Percentiles rank a stretch among this genome's conserved stretches.
These are phyloP conservation scores for Babylonia areolata DNA, from an alignment of 1,140 invertebrate species.

Conservation along the genomic window DNA sequence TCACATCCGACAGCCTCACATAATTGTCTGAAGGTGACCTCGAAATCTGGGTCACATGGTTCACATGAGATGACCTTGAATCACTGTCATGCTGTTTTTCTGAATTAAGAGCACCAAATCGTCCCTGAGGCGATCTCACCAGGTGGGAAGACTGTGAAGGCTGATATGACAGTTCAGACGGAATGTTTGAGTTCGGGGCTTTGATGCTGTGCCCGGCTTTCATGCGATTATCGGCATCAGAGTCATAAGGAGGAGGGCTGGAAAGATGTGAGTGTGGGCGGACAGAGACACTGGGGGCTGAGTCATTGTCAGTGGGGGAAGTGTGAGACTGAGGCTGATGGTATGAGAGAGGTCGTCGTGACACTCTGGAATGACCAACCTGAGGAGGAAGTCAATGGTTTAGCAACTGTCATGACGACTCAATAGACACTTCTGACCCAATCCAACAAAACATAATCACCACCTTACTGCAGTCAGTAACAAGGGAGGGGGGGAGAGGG, in stretches of 20 bases:
- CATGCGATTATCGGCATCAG: background rate
- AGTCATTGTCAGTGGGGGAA: background rate
- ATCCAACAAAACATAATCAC: too few species aligned
- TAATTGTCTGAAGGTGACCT: background rate
- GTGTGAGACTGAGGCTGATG: slow-evolving; percentile 27
- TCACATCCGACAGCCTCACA: background rate
- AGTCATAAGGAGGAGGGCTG: background rate
- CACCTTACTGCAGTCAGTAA: too few species aligned
- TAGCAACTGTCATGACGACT: too few species aligned
- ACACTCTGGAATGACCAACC: slow-evolving; percentile 1
- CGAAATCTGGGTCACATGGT: background rate
- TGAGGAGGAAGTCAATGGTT: slow-evolving; percentile 31
- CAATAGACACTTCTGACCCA: too few species aligned
- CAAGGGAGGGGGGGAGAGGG: too few species aligned
- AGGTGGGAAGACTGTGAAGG: background rate
- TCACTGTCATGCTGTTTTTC: background rate
- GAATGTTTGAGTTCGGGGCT: background rate
- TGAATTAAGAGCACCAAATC: background rate
- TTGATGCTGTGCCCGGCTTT: background rate
- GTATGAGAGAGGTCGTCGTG: slow-evolving; percentile 26
- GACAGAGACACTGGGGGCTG: background rate
- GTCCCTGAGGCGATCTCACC: background rate
- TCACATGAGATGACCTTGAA: background rate
- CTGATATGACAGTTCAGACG: background rate
- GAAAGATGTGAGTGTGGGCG: background rate